Evolutionary conservation across 2,888 invertebrate species (phyloP), one percentile per base, ranked within the genome.

Genomic region (Noctua fimbriata): DNA sequence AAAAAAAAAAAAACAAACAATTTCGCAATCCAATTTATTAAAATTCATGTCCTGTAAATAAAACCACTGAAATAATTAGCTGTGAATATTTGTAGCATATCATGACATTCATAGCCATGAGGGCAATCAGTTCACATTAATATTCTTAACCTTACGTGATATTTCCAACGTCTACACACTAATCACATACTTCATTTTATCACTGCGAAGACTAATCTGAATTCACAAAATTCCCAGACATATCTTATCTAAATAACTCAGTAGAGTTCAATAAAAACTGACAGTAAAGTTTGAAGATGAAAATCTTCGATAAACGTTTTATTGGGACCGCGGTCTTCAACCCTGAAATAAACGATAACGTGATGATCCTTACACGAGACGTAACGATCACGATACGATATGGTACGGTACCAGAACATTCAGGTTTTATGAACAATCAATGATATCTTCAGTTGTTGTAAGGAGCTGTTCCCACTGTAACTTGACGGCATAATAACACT

Each of bases 251-350:
- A 73, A 78, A 84, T 41, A 73, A 67, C 49, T 75, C 24, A 7
- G 18, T 60, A 16, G 55, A 44, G 63, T 69, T 82, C 78, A 82
- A 81, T 88, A 86, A 88, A 87, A 87, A 73, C 14, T 66, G 78
- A 74, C 79, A 72, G 49, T 80, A 78, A 86, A 78, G 47, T 70
- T 85, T 73, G 60, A 60, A 84, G 80, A 88, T 88, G 76, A 71
- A 87, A 83, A 88, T 88, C 87, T 85, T 77, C 49, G 55, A 77
- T 79, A 83, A 87, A 88, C 83, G 81, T 73, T 88, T 87, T 88
- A 88, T 80, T 82, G 70, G 72, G 49, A 75, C 36, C 55, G 66
- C 77, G 71, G 66, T 76, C 66, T 77, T 63, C 83, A 78, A 79
- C 81, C 79, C 81, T 41, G 44, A 65, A 52, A 76, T 74, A 73